Base-by-base conservation (phyloP, 2,113 vertebrate species). In the Andinoacara biseriatus region DNA sequence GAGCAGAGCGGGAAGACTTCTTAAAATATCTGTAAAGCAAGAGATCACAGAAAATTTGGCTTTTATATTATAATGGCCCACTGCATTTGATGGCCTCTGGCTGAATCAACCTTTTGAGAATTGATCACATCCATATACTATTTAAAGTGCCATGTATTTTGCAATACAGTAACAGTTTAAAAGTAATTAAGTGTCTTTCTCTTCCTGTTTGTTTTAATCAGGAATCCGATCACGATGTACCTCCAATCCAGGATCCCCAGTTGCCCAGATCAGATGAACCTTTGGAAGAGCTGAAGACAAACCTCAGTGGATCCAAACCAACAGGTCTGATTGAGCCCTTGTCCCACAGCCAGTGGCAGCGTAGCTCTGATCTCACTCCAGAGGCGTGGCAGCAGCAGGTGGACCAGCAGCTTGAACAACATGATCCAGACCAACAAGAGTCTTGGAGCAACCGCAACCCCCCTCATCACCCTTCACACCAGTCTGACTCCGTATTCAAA, bases 331-430 rank as follows among this genome's bases (percentile, higher is more conserved):
- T 67, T 62, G 94, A 95, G 5, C 78, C 90, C 1, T 26, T 81
- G 56, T 3, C 92, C 56, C 89, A 88, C 4, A 54, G 35, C 59
- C 93, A 87, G 40, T 95, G 94, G 94, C 94, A 96, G 88, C 95
- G 95, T 43, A 95, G 74, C 86, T 96, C 94, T 24, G 94, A 93
- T 83, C 76, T 96, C 56, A 96, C 95, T 7, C 96, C 95, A 1
- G 96, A 96, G 89, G 95, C 95, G 6, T 96, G 96, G 96, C 95
- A 96, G 87, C 95, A 96, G 90, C 95, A 95, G 86, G 92, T 96
- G 57, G 96, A 96, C 88, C 95, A 94, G 59, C 95, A 94, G 86
- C 92, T 93, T 38, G 91, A 93, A 59, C 90, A 94, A 80, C 92
- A 95, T 83, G 93, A 95, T 40, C 69, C 77, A 0, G 93, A 95